Evolutionary conservation across 2,888 invertebrate species (phyloP).

Genomic region (Scrobipalpa atriplicella): DNA sequence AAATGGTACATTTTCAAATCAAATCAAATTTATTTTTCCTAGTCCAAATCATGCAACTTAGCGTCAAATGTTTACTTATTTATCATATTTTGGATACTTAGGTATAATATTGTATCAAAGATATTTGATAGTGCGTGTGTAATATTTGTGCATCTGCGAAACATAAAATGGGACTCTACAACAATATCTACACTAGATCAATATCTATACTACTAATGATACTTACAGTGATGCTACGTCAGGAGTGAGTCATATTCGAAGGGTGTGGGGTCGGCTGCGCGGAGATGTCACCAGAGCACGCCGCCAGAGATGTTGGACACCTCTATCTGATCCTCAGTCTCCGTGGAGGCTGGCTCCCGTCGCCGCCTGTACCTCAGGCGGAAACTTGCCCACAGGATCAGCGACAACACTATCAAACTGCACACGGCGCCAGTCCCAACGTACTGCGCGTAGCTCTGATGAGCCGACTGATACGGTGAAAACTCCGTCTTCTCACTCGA

Average conservation of each 20-base stretch:
- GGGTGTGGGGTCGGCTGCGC: constrained; percentile 81
- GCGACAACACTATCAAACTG: constrained; percentile 78
- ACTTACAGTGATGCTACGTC: constrained; percentile 80
- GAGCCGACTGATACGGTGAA: constrained; percentile 64
- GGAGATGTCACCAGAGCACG: constrained; percentile 88
- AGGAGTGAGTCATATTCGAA: constrained; percentile 83
- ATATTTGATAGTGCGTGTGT: too few species aligned
- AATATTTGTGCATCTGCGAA: too few species aligned
- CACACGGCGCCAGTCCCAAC: constrained; percentile 83
- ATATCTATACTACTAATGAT: background rate
- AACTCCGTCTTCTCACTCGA: constrained; percentile 66
- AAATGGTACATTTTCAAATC: too few species aligned
- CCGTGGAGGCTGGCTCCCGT: constrained; percentile 51
- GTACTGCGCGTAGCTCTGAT: constrained; percentile 65
- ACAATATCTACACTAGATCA: too few species aligned
- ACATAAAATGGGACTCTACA: too few species aligned
- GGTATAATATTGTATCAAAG: too few species aligned
- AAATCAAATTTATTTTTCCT: too few species aligned
- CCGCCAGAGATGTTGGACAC: constrained; percentile 84
- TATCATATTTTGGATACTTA: too few species aligned
- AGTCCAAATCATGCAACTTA: too few species aligned
- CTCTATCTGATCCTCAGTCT: constrained; percentile 81
- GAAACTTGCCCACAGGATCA: constrained; percentile 79
- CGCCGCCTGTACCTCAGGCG: constrained; percentile 69
- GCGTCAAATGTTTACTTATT: too few species aligned